A percentile compares a stretch with the other conserved stretches of the same genome.
phyloP scores from a whole-genome alignment of 2,797 vertebrate genomes.

The Pseudomugil gertrudae region DNA sequence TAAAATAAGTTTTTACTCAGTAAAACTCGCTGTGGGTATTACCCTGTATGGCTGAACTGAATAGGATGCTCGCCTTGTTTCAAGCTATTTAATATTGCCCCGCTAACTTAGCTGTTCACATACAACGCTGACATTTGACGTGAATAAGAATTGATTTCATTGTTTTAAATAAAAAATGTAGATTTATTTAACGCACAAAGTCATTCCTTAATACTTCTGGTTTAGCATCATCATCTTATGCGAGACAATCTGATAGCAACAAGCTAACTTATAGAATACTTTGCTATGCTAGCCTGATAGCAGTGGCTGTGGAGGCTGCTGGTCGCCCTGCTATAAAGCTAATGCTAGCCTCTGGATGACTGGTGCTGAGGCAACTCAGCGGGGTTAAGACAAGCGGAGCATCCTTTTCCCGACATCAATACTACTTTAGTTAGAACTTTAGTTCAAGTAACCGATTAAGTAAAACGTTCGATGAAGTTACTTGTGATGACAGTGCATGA shows the following conservation, averaged over 20 bases:
- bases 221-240: slow-evolving; percentile 14
- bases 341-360: slow-evolving; percentile 21
- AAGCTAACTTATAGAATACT: neutral
- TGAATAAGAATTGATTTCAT: neutral
- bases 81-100: slow-evolving; percentile 11
- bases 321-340: slow-evolving; percentile 33
- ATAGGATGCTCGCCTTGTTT: slow-evolving; percentile 25
- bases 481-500: neutral
- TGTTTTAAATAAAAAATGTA: neutral
- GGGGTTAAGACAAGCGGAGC: slow-evolving; percentile 13
- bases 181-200: neutral
- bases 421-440: neutral
- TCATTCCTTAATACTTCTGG: neutral
- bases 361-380: slow-evolving; percentile 29
- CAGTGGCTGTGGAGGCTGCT: neutral
- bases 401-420: neutral
- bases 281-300: slow-evolving; percentile 2
- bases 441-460: neutral
- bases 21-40: neutral
- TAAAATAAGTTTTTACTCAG: neutral
- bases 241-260: neutral
- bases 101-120: slow-evolving; percentile 19
- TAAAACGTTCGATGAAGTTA: accelerated
- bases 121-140: neutral
- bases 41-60: slow-evolving; percentile 20